Conservation (phyloP, 2,113 vertebrate genomes). For the Vicugna pacos region DNA sequence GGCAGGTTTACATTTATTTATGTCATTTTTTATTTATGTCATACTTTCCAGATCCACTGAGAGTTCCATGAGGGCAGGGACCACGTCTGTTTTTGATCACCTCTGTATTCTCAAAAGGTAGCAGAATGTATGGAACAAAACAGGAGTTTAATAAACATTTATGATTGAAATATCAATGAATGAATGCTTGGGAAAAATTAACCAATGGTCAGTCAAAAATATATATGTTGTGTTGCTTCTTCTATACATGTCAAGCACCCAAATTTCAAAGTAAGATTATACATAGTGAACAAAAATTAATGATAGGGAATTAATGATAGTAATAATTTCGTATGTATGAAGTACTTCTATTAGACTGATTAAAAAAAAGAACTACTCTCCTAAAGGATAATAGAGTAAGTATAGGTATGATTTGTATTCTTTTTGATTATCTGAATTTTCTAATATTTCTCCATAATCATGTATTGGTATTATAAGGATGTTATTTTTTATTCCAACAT, state of each 20-base stretch:
- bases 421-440: conserved; percentile 32
- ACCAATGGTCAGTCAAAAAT: not conserved
- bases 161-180: not conserved
- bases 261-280: conserved; percentile 44
- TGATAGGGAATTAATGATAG: not conserved
- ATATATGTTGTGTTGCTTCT: not conserved
- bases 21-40: conserved; percentile 15
- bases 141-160: not conserved
- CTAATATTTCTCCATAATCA: conserved; percentile 9
- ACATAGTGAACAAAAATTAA: conserved; percentile 16
- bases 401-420: not conserved
- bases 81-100: conserved; percentile 33
- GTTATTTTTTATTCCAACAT: conserved; percentile 24
- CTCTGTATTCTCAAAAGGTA: not conserved
- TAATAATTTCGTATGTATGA: not conserved
- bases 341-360: not conserved
- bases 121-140: not conserved
- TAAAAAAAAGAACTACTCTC: not conserved
- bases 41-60: not conserved
- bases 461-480: not conserved
- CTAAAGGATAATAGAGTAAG: not conserved
- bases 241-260: not conserved
- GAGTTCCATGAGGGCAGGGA: conserved; percentile 4
- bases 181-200: not conserved
- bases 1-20: conserved; percentile 44